Evolutionary conservation across 2,113 vertebrate species (phyloP).

Genomic region (Rhinoptilus africanus): DNA sequence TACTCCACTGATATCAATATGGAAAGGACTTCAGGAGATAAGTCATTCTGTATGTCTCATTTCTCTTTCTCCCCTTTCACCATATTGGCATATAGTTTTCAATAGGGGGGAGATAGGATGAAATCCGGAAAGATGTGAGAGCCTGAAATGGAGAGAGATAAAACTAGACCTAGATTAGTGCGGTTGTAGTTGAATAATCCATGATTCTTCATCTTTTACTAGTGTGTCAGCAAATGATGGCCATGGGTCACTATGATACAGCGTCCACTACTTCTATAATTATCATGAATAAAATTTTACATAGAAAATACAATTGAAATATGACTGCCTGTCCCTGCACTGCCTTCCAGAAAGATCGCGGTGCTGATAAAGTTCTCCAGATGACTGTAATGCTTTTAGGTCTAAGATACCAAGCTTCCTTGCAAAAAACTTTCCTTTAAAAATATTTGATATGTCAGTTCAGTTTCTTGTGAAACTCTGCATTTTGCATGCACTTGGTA

Average conservation of each 20-base stretch:
- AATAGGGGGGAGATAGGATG: not conserved
- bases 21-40: not conserved
- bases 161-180: not conserved
- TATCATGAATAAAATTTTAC: not conserved
- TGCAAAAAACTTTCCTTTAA: not conserved
- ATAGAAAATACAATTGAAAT: not conserved
- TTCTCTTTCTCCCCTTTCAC: not conserved
- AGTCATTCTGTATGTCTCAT: not conserved
- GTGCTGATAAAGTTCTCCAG: not conserved
- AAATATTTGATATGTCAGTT: not conserved
- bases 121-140: not conserved
- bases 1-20: not conserved
- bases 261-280: not conserved
- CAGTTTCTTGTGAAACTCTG: not conserved
- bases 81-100: not conserved
- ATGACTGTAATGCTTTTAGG: not conserved
- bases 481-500: not conserved
- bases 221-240: not conserved
- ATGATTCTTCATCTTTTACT: not conserved
- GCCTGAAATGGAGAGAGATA: not conserved
- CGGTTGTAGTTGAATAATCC: not conserved
- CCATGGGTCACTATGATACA: not conserved
- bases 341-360: not conserved
- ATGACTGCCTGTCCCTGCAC: not conserved
- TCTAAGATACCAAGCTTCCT: not conserved